Percentiles rank a stretch among this genome's conserved stretches.
phyloP scores from a whole-genome alignment of 1,140 invertebrate genomes.

The Calliopsis andreniformis region DNA sequence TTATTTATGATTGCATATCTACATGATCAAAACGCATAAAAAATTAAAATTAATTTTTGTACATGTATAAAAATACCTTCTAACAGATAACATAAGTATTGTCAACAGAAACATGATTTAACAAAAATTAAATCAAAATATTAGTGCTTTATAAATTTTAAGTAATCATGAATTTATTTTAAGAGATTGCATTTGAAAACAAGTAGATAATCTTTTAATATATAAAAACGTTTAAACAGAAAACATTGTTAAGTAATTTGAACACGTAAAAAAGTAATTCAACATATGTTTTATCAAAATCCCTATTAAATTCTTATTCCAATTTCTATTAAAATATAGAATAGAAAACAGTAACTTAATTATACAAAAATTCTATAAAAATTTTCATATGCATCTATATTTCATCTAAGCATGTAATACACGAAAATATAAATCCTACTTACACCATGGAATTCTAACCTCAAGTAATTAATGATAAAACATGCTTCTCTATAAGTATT shows the following conservation, averaged over 20 bases:
- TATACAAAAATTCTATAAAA: background rate
- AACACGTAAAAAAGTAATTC: background rate
- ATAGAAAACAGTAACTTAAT: background rate
- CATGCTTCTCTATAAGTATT: background rate
- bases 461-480: conserved; percentile 18
- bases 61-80: background rate
- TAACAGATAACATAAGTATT: background rate
- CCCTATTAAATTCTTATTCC: background rate
- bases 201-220: background rate
- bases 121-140: background rate
- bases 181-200: background rate
- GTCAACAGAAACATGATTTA: background rate
- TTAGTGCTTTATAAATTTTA: background rate
- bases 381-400: conserved; percentile 2
- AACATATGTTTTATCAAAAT: conserved; percentile 36
- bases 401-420: background rate
- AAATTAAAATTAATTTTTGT: background rate
- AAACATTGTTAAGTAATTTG: conserved; percentile 21
- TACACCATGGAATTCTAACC: conserved; percentile 42
- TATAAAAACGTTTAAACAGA: background rate
- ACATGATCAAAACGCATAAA: background rate
- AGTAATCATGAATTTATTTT: background rate
- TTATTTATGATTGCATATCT: background rate
- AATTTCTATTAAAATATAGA: background rate
- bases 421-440: conserved; percentile 7